Conservation (phyloP, 2,113 vertebrate species). For the Caranx ignobilis region DNA sequence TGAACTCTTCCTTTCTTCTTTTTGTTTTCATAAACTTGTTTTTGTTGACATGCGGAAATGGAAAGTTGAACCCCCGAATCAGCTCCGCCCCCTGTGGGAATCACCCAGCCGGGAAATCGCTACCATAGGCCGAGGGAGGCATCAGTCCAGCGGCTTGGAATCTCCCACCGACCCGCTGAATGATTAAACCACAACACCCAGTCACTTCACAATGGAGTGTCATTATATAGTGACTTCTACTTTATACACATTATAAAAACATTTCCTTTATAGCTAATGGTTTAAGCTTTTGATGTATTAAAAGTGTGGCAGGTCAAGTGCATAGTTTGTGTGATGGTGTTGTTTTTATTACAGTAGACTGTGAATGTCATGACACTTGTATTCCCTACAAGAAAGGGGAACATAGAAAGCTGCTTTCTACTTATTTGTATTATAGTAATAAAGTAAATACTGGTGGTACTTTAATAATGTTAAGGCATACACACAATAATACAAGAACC, state of each 20-base stretch:
- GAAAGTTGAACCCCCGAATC: not conserved
- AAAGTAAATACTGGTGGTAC: not conserved
- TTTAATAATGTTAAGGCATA: too few species aligned
- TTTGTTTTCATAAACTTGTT: not conserved
- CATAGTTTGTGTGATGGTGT: not conserved
- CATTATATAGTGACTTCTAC: not conserved
- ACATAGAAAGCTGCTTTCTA: not conserved
- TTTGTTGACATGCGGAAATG: slow-evolving; percentile 66
- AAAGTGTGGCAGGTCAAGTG: too few species aligned
- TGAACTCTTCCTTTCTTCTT: slow-evolving; percentile 8
- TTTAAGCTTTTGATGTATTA: too few species aligned
- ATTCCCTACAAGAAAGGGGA: not conserved
- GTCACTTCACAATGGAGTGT: slow-evolving; percentile 8
- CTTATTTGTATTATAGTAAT: not conserved
- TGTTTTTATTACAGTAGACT: not conserved
- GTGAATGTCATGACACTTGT: not conserved
- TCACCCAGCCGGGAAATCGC: not conserved
- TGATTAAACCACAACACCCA: not conserved
- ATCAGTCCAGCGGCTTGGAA: slow-evolving; percentile 63
- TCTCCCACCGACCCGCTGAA: slow-evolving; percentile 60
- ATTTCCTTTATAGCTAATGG: too few species aligned
- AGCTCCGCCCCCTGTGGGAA: slow-evolving; percentile 49
- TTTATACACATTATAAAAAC: not conserved
- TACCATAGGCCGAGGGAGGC: slow-evolving; percentile 55
- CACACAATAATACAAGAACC: too few species aligned